phyloP scores from a whole-genome alignment of 2,797 vertebrate species.

The Ataeniobius toweri region DNA sequence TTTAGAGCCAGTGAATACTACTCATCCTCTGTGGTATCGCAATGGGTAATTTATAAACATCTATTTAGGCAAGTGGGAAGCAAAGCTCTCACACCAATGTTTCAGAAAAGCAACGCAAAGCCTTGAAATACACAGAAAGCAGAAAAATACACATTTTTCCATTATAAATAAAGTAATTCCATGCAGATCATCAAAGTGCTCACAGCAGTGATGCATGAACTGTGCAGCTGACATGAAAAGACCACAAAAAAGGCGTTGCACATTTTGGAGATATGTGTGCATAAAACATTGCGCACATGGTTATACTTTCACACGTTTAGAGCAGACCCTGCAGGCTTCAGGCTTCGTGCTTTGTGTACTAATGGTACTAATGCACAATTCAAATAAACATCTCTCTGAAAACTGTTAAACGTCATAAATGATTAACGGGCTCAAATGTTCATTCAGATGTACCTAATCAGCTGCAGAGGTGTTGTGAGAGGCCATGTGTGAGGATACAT shows the following conservation, averaged over 20 bases:
- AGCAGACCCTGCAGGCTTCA: constrained; percentile 1
- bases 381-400: constrained; percentile 61
- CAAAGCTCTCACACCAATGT: background rate
- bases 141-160: constrained; percentile 24
- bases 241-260: constrained; percentile 29
- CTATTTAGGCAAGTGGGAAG: constrained; percentile 11
- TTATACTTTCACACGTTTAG: constrained; percentile 40
- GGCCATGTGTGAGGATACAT: constrained; percentile 46
- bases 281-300: constrained; percentile 40
- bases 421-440: constrained; percentile 63
- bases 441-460: constrained; percentile 69
- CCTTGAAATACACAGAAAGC: constrained; percentile 2
- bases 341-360: background rate
- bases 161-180: constrained; percentile 31
- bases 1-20: background rate
- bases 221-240: constrained; percentile 27
- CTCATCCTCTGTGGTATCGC: background rate
- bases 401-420: constrained; percentile 67
- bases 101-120: constrained; percentile 3
- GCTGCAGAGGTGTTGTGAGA: constrained; percentile 55
- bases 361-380: constrained; percentile 60
- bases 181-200: background rate
- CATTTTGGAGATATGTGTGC: constrained; percentile 24
- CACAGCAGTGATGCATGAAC: constrained; percentile 27
- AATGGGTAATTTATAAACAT: background rate